Conservation (phyloP, 2,797 vertebrate species). For the Hyperoplus immaculatus region DNA sequence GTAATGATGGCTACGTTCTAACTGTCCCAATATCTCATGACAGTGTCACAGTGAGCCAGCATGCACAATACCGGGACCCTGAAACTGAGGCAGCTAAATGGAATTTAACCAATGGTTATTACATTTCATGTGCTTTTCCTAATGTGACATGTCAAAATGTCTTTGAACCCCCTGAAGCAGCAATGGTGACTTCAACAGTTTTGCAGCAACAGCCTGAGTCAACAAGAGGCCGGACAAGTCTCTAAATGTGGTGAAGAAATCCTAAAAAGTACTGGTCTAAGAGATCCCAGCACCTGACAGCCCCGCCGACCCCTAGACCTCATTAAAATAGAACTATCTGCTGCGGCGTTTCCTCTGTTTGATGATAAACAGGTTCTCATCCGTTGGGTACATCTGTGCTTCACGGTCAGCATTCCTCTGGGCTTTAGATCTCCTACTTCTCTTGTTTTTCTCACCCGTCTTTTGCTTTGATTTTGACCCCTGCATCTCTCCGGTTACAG, state of each 20-base stretch:
- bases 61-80: not conserved
- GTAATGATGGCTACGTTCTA: too few species aligned
- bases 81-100: not conserved
- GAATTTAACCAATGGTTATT: not conserved
- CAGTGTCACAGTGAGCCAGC: not conserved
- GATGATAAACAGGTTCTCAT: constrained; percentile 86
- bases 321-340: constrained; percentile 40
- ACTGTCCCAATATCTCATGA: not conserved
- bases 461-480: constrained; percentile 36
- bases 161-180: not conserved
- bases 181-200: constrained; percentile 1
- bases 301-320: not conserved
- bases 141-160: not conserved
- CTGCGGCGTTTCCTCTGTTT: constrained; percentile 80
- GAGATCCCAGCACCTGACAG: not conserved
- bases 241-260: not conserved
- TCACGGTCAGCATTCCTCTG: not conserved
- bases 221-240: not conserved
- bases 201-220: constrained; percentile 18
- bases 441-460: constrained; percentile 30
- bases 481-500: not conserved
- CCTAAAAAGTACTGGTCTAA: not conserved
- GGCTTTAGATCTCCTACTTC: constrained; percentile 19
- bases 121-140: not conserved
- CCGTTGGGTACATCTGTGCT: constrained; percentile 53